phyloP scores from a whole-genome alignment of 92 coral and sea anemone genomes.

The Porites divaricata region DNA sequence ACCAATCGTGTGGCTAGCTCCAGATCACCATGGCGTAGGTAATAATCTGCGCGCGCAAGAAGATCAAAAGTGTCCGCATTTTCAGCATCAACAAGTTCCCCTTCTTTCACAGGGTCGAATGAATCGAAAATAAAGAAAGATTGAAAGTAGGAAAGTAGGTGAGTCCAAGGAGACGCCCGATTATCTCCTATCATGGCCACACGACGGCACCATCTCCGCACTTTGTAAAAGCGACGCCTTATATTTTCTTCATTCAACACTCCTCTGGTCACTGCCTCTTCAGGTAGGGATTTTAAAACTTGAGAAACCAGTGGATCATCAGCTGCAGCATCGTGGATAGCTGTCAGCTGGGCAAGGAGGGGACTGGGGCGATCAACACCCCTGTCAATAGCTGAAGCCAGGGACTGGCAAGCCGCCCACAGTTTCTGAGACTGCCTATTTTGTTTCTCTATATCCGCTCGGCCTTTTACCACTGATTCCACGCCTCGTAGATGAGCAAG shows the following conservation, averaged over 20 bases:
- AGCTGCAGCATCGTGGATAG: constrained; percentile 73
- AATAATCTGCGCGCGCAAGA: constrained; percentile 89
- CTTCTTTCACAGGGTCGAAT: constrained; percentile 78
- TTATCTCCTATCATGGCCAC: constrained; percentile 97
- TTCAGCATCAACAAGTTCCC: constrained; percentile 81
- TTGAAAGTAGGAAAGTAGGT: constrained; percentile 85
- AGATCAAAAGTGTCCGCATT: constrained; percentile 85
- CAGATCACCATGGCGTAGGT: constrained; percentile 88
- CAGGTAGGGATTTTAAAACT: constrained; percentile 83
- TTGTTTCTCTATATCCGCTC: constrained; percentile 84
- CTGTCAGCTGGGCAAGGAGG: constrained; percentile 65
- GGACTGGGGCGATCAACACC: constrained; percentile 68
- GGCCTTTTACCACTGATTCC: constrained; percentile 75
- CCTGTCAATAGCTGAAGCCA: constrained; percentile 78
- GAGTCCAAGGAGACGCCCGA: constrained; percentile 89
- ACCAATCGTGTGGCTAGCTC: constrained; percentile 95
- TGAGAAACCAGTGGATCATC: constrained; percentile 73
- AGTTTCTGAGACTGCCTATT: constrained; percentile 87
- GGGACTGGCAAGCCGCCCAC: constrained; percentile 94
- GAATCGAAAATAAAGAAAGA: constrained; percentile 90
- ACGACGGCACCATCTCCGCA: constrained; percentile 82
- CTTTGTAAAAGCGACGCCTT: constrained; percentile 80
- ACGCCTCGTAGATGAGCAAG: constrained; percentile 87
- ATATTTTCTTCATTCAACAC: constrained; percentile 82
- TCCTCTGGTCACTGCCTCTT: constrained; percentile 80